These are phyloP conservation scores for Calephelis virginiensis DNA, from an alignment of 1,140 invertebrate genomes.

Conservation along the genomic window DNA sequence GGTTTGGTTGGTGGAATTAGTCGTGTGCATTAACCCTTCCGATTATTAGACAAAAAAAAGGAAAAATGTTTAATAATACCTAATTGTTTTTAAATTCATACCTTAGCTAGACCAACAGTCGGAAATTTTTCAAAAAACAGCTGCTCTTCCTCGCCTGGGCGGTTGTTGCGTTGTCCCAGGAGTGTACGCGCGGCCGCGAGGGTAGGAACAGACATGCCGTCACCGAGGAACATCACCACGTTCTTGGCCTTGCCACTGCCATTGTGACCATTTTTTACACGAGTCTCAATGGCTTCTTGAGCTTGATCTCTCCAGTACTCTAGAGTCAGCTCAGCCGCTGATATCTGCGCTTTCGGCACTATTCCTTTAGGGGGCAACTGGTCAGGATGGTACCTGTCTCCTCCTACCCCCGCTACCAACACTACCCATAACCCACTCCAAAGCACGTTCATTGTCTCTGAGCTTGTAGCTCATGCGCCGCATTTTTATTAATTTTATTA, in stretches of 20 bases:
- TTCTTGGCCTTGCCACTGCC: constrained; percentile 80
- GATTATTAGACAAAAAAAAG: too few relatives aligned
- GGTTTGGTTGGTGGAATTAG: too few relatives aligned
- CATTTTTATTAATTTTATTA: neutral
- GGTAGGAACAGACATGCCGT: constrained; percentile 87
- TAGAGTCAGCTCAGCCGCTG: neutral
- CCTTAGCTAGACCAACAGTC: constrained; percentile 83
- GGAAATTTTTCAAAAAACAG: constrained; percentile 88
- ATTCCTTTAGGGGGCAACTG: neutral
- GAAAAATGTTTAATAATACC: too few relatives aligned
- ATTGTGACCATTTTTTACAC: constrained; percentile 13
- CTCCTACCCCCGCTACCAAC: neutral
- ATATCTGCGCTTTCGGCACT: neutral
- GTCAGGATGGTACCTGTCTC: neutral
- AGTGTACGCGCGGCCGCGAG: constrained; percentile 83
- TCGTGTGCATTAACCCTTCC: too few relatives aligned
- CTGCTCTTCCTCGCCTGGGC: constrained; percentile 81
- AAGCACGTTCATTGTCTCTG: neutral
- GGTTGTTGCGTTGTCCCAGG: constrained; percentile 79
- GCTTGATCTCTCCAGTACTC: constrained; percentile 35
- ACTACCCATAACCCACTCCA: neutral
- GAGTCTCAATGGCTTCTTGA: constrained; percentile 13
- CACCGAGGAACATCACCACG: constrained; percentile 86
- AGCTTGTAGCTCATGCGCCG: too few relatives aligned
- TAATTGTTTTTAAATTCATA: constrained; percentile 45